Base-by-base conservation (phyloP, 2,888 invertebrate species). In the Polylopha cassiicola region DNA sequence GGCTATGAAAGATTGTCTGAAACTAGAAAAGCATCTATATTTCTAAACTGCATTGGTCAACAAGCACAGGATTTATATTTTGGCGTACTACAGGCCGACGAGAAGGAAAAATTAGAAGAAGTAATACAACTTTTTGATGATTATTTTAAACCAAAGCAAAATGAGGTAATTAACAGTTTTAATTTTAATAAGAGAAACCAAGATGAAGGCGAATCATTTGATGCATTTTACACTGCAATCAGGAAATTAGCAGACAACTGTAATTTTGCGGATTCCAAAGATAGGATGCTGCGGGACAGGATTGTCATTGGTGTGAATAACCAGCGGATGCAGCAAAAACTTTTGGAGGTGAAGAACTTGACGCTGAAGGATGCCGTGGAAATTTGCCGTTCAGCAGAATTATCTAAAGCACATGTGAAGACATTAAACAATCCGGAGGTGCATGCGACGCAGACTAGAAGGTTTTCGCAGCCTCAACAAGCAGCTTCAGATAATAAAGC, bases 261-360 rank as follows among this genome's bases (percentile, higher is more conserved):
- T 9, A 28, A 43, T 10, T 43, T 18, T 9, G 6, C 13, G 9
- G 26, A 38, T 1, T 22, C 31, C 6, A 27, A 42, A 10, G 18
- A 37, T 17, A 32, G 37, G 6, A 43, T 43, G 37, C 11, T 43
- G 0, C 7, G 43, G 3, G 37, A 33, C 21, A 14, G 29, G 11
- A 43, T 43, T 5, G 23, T 43, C 4, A 29, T 43, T 2, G 37
- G 37, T 7, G 11, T 37, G 0, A 10, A 14, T 6, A 26, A 26
- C 6, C 34, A 18, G 8, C 17, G 26, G 1, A 14, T 29, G 2
- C 37, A 37, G 10, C 21, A 29, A 7, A 37, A 37, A 3, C 6
- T 37, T 1, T n/a, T 37, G 17, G 30, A 37, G 9, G 6, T 24
- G 1, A 29, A 37, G 21, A 29, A 37, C 7, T 18, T 37, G 0